Base-by-base conservation (phyloP, 2,113 vertebrate genomes). In the Colossoma macropomum region DNA sequence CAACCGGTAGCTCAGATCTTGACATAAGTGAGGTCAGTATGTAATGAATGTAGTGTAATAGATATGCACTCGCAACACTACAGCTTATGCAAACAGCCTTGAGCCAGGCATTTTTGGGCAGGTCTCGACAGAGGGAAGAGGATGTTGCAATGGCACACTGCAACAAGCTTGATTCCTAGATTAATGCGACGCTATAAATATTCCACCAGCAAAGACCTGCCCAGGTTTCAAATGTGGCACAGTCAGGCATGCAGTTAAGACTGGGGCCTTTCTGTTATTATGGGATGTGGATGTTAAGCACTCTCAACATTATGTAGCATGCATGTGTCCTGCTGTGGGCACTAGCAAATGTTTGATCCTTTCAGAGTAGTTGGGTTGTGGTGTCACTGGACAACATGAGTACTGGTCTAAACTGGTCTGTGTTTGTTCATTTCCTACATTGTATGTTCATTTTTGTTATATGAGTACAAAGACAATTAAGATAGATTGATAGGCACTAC, bases 171-270 rank as follows among this genome's bases (percentile, higher is more conserved):
- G 92, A 95, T 93, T 93, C 91, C 89, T 89, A 87, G 89, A 92
- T 93, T 94, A 93, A 95, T 93, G 92, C 91, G 92, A 89, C 88
- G 90, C 92, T 94, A 93, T 95, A 94, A 95, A 95, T 95, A 93
- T 94, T 93, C 88, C 89, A 87, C 92, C 34, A 75, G 92, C 90
- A 86, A 93, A 91, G 92, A 92, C 89, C 92, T 92, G 91, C 88
- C 91, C 86, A 85, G 90, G 86, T 88, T 89, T 63, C 74, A 86
- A 88, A 83, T 81, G 81, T 86, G 75, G 87, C 87, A 87, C 89
- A 89, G 88, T 38, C 86, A 76, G 84, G 90, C 84, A 91, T 91
- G 90, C 82, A n/a, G 87, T 66, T 84, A 59, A 84, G 83, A 86
- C 87, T 84, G 76, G 86, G 86, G 85, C 69, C 86, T 81, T 86